Evolutionary conservation across 37 sponge, comb jelly and placozoan species (phyloP), one percentile per base, ranked within the genome.

Genomic region (Cladorhizidae sp.): DNA sequence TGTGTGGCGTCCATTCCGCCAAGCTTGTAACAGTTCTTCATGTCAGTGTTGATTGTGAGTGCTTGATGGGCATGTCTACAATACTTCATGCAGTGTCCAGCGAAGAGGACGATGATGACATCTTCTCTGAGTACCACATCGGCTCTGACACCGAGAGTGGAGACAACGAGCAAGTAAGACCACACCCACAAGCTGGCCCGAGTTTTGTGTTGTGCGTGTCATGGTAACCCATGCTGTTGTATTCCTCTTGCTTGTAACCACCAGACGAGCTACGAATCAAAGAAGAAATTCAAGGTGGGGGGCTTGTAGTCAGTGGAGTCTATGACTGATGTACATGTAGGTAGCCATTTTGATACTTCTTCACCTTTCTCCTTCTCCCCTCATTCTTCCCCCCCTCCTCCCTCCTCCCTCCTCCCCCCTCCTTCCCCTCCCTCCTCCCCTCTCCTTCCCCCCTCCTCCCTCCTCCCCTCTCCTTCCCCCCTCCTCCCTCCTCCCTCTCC

Each of bases 81-180:
- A n/a, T n/a, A 12, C 18, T 25, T 21, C 70, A 35, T 63, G 26
- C 43, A 79, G 80, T 29, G 23, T 79, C 80, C 56, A 79, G 80
- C 28, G 58, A 59, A 18, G 89, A 89, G 20, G 89, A 89, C 56
- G 89, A 89, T 8, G 89, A 88, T 56, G 84, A 83, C 41, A 59
- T 88, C 0, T 79, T 84, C 38, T 89, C 85, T 31, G 89, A 89
- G 49, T 78, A 89, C 21, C 67, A 81, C 15, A 58, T 45, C 29
- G 88, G 73, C 3, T 88, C 88, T 28, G 88, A 88, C 64, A 58
- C 83, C 54, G 88, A 88, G 71, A 87, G 88, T 81, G 82, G 88
- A 59, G 83, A 81, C 42, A 73, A 78, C 42, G 79, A 83, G 50
- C 83, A 74, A n/a, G 83, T 74, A n/a, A n/a, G n/a, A n/a, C n/a